Evolutionary conservation across 1,140 invertebrate genomes (phyloP).

Genomic region (Brachystomella parvula): DNA sequence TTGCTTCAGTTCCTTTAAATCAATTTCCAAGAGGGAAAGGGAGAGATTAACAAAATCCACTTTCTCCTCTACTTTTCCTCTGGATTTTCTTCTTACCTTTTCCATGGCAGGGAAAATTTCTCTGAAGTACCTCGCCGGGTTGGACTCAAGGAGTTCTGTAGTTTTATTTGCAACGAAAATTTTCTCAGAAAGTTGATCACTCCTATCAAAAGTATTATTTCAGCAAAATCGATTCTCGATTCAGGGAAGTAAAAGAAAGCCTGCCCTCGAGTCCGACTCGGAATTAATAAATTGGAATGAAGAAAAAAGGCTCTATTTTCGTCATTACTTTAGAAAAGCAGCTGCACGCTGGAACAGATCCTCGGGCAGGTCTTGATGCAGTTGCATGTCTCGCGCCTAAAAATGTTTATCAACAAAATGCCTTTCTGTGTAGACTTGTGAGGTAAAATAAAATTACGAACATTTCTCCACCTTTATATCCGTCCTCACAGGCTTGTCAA

Average conservation of each 20-base stretch:
- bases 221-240: no score
- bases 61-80: not conserved
- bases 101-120: constrained; percentile 24
- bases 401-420: not conserved
- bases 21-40: not conserved
- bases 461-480: constrained; percentile 20
- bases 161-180: constrained; percentile 23
- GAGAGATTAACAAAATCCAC: not conserved
- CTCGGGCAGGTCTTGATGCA: constrained; percentile 17
- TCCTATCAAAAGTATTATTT: constrained; percentile 6
- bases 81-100: constrained; percentile 3
- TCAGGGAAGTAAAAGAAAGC: not conserved
- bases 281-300: no score
- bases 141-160: constrained; percentile 2
- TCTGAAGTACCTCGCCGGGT: constrained; percentile 22
- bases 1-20: not conserved
- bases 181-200: constrained; percentile 18
- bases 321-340: constrained; percentile 16
- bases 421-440: no score
- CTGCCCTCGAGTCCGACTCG: not conserved
- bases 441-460: not conserved
- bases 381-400: constrained; percentile 17
- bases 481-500: constrained; percentile 14
- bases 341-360: constrained; percentile 31
- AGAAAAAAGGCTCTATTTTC: no score